Base-by-base conservation (phyloP, 2,888 invertebrate species). In the Ypsolopha scabrella region DNA sequence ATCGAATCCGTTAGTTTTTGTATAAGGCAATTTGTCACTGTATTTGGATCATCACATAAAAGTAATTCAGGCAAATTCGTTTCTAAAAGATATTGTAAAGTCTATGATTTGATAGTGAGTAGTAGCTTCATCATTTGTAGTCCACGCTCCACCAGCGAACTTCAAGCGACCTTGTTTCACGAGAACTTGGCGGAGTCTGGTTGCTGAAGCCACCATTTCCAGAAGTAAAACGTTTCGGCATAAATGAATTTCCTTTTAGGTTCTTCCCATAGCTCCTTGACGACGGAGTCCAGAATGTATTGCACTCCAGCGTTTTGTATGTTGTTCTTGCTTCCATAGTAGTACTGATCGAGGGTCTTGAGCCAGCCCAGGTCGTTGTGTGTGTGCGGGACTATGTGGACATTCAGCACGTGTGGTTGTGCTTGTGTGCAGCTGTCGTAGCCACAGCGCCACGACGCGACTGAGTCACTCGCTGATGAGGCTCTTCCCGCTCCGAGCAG, bases 291-390 rank as follows among this genome's bases (percentile, higher is more conserved):
- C 51, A 98, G 75, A 49, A 98, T 97, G 64, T 95, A 96, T 68
- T 96, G 95, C 0, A 98, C 97, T 0, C 94, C 96, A 7, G 94
- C 94, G 50, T 9, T 24, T 24, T 24, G 24, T 3, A 24, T 24
- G 24, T 24, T 4, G 24, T 24, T 24, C 24, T 4, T 24, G 13
- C 38, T 10, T 6, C 41, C 11, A 6, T 36, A 39, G 37, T 37
- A 37, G 14, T 14, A 48, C n/a, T 97, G 95, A 67, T 98, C 97
- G 0, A 96, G 93, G 0, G 97, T 97, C 75, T 96, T 95, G 46
- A 97, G 75, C 97, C 97, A 98, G 38, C 98, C 97, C 0, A 96
- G 95, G 67, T 98, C 97, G 64, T 97, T 95, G 65, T 98, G 97
- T 0, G 96, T 94, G 67, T 98, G 98, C 0, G 97, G 90, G 0